Conservation (phyloP, 2,797 vertebrate species). For the Mus minutoides region DNA sequence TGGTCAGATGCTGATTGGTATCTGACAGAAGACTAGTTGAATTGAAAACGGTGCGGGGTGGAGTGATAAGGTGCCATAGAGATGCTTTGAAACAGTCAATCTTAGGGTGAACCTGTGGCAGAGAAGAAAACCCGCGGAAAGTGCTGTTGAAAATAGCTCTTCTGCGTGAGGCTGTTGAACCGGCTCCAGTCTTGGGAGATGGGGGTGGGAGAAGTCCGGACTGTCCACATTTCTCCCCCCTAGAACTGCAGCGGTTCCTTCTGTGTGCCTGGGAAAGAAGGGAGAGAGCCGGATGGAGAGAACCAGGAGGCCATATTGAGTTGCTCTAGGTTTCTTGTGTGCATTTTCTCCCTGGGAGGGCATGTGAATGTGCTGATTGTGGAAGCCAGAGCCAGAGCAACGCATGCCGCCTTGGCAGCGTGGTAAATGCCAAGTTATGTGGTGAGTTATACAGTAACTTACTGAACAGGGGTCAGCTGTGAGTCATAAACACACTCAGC, state of each 20-base stretch:
- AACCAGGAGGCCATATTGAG: not conserved
- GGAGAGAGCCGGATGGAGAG: not conserved
- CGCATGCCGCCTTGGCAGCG: no score
- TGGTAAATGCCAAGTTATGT: no score
- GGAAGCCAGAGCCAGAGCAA: no score
- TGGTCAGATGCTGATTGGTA: not conserved
- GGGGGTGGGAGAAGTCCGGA: not conserved
- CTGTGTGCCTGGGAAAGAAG: not conserved
- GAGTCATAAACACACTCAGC: not conserved
- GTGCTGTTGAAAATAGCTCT: not conserved
- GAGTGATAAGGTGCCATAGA: not conserved
- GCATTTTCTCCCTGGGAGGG: not conserved
- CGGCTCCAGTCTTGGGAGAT: not conserved
- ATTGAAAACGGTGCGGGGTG: not conserved
- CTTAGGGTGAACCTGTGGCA: not conserved
- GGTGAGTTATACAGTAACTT: no score
- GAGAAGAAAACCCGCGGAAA: not conserved
- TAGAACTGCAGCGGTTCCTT: not conserved
- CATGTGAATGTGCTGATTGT: no score
- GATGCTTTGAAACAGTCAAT: no score
- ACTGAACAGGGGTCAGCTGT: no score
- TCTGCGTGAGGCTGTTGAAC: not conserved
- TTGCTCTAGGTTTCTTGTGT: not conserved
- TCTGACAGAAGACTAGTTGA: not conserved
- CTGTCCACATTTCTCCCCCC: accelerated